phyloP scores from a whole-genome alignment of 2,113 vertebrate species.

The Vidua macroura region DNA sequence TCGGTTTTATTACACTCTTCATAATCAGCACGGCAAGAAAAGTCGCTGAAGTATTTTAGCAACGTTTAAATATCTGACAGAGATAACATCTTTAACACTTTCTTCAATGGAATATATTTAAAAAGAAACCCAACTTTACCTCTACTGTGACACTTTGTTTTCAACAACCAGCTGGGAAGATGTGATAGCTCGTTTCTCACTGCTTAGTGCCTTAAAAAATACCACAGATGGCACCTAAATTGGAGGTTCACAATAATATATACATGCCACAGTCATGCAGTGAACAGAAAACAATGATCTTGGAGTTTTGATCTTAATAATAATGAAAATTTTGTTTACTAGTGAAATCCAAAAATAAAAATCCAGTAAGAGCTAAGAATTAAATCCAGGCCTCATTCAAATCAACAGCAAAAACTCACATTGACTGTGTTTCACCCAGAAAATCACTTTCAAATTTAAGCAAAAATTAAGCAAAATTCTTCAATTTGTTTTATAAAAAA shows the following conservation, averaged over 20 bases:
- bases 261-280: neutral
- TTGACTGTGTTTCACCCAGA: neutral
- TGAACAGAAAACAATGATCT: neutral
- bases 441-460: neutral
- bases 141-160: neutral
- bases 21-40: slow-evolving; percentile 59
- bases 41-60: slow-evolving; percentile 38
- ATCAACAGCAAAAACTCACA: neutral
- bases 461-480: neutral
- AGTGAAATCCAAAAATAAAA: neutral
- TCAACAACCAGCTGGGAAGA: slow-evolving; percentile 6
- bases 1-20: slow-evolving; percentile 71
- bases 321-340: neutral
- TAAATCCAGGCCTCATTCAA: neutral
- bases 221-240: neutral
- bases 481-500: neutral
- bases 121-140: slow-evolving; percentile 8
- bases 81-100: slow-evolving; percentile 42
- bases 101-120: slow-evolving; percentile 1
- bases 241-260: neutral
- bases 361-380: neutral
- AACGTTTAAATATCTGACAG: slow-evolving; percentile 44
- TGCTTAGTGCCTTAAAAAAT: slow-evolving; percentile 33
- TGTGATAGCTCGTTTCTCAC: slow-evolving; percentile 22
- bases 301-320: neutral